A percentile compares a stretch with the other conserved stretches of the same genome.
Evolutionary conservation across 2,888 invertebrate species (phyloP).

Genomic region (Tenodera sinensis): DNA sequence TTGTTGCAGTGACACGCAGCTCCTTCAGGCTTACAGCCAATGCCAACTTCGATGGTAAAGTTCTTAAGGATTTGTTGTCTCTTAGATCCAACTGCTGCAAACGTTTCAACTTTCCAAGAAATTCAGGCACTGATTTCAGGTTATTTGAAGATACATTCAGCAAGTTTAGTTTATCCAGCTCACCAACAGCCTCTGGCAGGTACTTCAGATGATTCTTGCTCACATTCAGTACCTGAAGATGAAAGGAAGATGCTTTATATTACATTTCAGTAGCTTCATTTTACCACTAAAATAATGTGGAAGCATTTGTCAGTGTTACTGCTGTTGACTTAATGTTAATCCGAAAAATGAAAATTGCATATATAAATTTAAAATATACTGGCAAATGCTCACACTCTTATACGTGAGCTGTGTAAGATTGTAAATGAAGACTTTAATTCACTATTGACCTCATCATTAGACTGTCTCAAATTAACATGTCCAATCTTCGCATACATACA

Average conservation of each 20-base stretch:
- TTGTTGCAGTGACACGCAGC: constrained; percentile 59
- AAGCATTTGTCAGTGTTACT: no score
- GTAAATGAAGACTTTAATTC: no score
- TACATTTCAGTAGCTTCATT: neutral
- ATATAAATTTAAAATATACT: no score
- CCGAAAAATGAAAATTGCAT: no score
- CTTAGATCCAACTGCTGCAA: constrained; percentile 60
- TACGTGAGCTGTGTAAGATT: no score
- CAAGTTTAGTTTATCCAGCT: constrained; percentile 59
- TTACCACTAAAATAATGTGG: no score
- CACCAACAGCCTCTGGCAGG: constrained; percentile 65
- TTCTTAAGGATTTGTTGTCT: constrained; percentile 55
- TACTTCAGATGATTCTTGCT: constrained; percentile 66
- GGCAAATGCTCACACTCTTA: no score
- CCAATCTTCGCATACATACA: no score
- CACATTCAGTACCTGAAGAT: constrained; percentile 64
- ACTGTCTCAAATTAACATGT: no score
- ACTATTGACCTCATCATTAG: no score
- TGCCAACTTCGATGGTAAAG: constrained; percentile 63
- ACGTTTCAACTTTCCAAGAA: constrained; percentile 59
- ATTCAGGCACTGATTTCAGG: constrained; percentile 59
- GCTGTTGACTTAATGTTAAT: no score
- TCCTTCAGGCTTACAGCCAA: constrained; percentile 58
- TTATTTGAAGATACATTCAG: constrained; percentile 70
- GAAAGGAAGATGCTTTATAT: neutral